Evolutionary conservation across 2,888 invertebrate genomes (phyloP), one percentile per base, ranked within the genome.

Genomic region (Drosophila engyochracea): DNA sequence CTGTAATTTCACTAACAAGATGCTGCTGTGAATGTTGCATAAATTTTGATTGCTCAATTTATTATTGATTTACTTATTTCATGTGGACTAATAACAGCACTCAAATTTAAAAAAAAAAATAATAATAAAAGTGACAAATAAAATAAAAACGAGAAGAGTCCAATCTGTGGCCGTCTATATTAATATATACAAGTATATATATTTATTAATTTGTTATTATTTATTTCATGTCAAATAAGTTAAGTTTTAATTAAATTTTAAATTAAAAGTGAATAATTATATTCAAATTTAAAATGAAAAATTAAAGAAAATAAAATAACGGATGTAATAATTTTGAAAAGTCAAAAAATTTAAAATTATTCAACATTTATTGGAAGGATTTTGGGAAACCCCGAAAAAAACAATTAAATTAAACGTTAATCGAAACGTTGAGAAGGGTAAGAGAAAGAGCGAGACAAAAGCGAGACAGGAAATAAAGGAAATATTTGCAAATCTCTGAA

Each of bases 21-120:
- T 31, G 10, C 7, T 19, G 35, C 49, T 25, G 30, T 14, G 53
- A 69, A 33, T 37, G 19, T 57, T 44, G 35, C 49, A 28, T 33
- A 49, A 7, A 14, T 25, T 59, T 70, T 53, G 28, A 61, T 70
- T 51, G 54, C 47, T 70, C 47, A 47, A 47, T 47, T 47, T 47
- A 16, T 47, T 47, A 47, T 28, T 25, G 9, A 47, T 47, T 47
- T 14, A 22, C 47, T 47, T 4, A 22, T 22, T 47, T 47, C 25
- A 25, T 47, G 9, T 16, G 16, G 16, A 25, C 1, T 7, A 22
- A 7, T 22, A n/a, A 41, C n/a, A 10, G n/a, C 41, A 41, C 7
- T 47, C 14, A 47, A 47, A 22, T 47, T 7, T 4, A 7, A 16
- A 22, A 14, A 22, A 14, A 22, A 14, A 22, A 28, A 39, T 33